Evolutionary conservation across 2,888 invertebrate species (phyloP).

Genomic region (Epistrophe grossulariae): DNA sequence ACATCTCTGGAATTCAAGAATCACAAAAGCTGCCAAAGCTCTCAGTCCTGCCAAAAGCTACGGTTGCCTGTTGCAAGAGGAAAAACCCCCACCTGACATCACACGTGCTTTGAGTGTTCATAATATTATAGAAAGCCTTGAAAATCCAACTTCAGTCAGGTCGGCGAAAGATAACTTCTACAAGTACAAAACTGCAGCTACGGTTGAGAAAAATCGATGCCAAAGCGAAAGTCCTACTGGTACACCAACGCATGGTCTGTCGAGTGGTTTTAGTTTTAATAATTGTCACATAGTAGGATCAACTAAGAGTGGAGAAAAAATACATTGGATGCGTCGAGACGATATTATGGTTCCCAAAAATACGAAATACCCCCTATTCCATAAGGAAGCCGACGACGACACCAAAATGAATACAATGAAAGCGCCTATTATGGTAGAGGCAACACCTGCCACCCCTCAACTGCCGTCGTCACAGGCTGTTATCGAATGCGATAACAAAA

Average conservation of each 20-base stretch:
- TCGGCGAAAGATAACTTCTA: constrained; percentile 83
- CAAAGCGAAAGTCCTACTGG: constrained; percentile 74
- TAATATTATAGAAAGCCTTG: constrained; percentile 78
- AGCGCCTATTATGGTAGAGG: constrained; percentile 13
- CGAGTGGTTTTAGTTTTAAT: constrained; percentile 63
- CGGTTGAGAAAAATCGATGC: constrained; percentile 72
- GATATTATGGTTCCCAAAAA: constrained; percentile 77
- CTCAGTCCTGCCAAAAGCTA: constrained; percentile 74
- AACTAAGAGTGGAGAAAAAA: constrained; percentile 78
- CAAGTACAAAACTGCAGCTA: constrained; percentile 83
- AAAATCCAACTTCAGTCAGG: constrained; percentile 43
- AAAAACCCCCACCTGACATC: constrained; percentile 73
- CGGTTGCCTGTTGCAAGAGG: constrained; percentile 61
- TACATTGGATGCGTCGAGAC: constrained; percentile 81
- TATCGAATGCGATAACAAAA: constrained; percentile 61
- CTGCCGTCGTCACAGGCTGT: constrained; percentile 34
- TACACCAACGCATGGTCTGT: constrained; percentile 74
- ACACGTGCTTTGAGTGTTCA: constrained; percentile 81
- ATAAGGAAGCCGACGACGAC: constrained; percentile 35
- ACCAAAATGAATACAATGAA: constrained; percentile 47
- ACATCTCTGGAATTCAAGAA: constrained; percentile 83
- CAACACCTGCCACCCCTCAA: constrained; percentile 51
- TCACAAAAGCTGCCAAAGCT: constrained; percentile 73
- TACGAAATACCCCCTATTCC: background rate
- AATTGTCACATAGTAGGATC: constrained; percentile 77